A percentile compares a stretch with the other conserved stretches of the same genome.
Conservation (phyloP, 2,888 invertebrate species). For the Andrena marginata region DNA sequence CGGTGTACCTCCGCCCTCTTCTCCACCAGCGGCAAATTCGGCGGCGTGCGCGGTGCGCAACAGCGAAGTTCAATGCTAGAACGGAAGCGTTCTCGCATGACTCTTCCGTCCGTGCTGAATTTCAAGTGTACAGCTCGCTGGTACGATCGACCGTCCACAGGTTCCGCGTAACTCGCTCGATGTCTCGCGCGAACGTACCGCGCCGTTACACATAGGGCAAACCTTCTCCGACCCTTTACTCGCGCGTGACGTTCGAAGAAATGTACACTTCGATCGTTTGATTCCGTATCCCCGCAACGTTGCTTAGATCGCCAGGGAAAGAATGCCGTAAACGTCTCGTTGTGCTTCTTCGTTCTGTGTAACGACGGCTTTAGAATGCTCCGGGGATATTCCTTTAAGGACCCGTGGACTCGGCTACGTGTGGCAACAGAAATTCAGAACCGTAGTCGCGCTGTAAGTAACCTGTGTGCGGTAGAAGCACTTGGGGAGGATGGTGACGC, state of each 20-base stretch:
- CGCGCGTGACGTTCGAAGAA: neutral
- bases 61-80: constrained; percentile 41
- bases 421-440: neutral
- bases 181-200: neutral
- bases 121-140: constrained; percentile 7
- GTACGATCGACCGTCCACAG: neutral
- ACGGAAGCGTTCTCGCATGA: neutral
- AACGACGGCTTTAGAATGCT: constrained; percentile 5
- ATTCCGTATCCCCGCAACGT: too few relatives aligned
- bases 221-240: neutral
- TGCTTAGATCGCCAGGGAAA: constrained; percentile 1
- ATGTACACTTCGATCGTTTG: neutral
- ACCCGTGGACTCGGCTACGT: neutral
- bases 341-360: constrained; percentile 37
- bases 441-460: neutral
- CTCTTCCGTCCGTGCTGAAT: neutral
- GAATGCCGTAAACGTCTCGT: constrained; percentile 5
- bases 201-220: neutral
- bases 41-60: neutral
- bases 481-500: neutral
- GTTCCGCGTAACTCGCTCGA: neutral
- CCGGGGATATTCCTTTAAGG: neutral
- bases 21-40: neutral
- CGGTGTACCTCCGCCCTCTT: neutral
- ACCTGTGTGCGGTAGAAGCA: neutral